Percentiles rank a stretch among this genome's conserved stretches.
Evolutionary conservation across 2,113 vertebrate species (phyloP).

Genomic region (Zapus hudsonius): DNA sequence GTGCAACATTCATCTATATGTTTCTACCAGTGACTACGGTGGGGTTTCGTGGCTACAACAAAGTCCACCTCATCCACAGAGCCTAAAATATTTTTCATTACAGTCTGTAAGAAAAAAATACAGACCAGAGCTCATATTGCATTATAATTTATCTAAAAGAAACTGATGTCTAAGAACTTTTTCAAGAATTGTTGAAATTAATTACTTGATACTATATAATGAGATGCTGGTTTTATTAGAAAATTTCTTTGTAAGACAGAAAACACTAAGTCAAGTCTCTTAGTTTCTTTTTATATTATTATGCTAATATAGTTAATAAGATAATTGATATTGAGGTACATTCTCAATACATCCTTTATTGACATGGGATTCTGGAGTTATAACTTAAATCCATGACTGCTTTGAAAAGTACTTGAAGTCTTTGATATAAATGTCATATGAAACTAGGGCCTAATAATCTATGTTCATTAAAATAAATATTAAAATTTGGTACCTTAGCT

Average conservation of each 20-base stretch:
- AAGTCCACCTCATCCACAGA: not conserved
- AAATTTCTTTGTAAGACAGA: too few species aligned
- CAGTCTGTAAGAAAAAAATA: not conserved
- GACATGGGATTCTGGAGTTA: constrained; percentile 11
- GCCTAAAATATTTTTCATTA: not conserved
- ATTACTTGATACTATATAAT: too few species aligned
- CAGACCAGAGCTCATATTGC: not conserved
- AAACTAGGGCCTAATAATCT: not conserved
- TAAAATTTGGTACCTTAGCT: not conserved
- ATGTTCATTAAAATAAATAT: constrained; percentile 22
- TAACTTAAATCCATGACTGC: constrained; percentile 53
- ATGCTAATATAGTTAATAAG: constrained; percentile 18
- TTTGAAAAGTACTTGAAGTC: not conserved
- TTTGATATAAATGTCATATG: not conserved
- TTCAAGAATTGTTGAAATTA: too few species aligned
- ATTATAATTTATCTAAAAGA: constrained; percentile 17
- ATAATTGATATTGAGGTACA: not conserved
- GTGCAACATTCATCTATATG: not conserved
- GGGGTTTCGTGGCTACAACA: not conserved
- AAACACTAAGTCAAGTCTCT: too few species aligned
- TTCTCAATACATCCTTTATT: not conserved
- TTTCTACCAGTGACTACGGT: not conserved
- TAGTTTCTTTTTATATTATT: not conserved
- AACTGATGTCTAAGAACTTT: not conserved
- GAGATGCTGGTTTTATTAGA: too few species aligned